Percentiles rank a stretch among this genome's conserved stretches.
phyloP scores from a whole-genome alignment of 2,797 vertebrate species.

The Momotus momota region DNA sequence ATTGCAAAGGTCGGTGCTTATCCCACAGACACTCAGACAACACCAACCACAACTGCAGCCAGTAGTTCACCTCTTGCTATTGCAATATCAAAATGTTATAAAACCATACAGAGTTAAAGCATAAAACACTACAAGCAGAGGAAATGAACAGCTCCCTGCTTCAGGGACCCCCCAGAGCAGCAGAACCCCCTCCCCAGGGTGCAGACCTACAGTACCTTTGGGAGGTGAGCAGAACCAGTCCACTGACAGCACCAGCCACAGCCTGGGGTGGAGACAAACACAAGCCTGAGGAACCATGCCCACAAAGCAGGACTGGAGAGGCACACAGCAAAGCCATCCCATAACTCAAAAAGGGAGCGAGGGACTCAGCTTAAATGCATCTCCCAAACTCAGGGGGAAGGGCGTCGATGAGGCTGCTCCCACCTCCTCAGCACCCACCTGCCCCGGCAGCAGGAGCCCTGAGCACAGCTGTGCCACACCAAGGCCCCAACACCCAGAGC shows the following conservation, averaged over 20 bases:
- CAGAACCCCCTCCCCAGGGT: neutral
- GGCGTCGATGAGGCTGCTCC: neutral
- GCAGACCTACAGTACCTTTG: rapidly evolving
- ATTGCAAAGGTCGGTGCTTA: neutral
- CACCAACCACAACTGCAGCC: neutral
- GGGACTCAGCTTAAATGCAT: neutral
- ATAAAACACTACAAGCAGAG: neutral
- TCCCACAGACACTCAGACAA: neutral
- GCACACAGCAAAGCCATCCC: rapidly evolving
- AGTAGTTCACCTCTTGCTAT: neutral
- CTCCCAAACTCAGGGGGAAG: neutral
- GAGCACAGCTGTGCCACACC: neutral
- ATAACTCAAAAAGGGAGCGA: rapidly evolving
- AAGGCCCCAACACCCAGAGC: neutral
- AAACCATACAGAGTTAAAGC: neutral
- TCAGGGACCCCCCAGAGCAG: neutral
- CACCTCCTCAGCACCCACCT: neutral
- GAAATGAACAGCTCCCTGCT: neutral
- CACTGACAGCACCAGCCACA: neutral
- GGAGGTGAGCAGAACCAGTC: neutral
- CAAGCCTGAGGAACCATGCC: rapidly evolving
- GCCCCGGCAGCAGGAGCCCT: neutral
- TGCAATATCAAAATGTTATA: neutral
- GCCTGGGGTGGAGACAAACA: no score
- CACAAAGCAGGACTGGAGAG: rapidly evolving